Conservation (phyloP, 1,140 invertebrate species). For the Drosophila pseudoobscura region DNA sequence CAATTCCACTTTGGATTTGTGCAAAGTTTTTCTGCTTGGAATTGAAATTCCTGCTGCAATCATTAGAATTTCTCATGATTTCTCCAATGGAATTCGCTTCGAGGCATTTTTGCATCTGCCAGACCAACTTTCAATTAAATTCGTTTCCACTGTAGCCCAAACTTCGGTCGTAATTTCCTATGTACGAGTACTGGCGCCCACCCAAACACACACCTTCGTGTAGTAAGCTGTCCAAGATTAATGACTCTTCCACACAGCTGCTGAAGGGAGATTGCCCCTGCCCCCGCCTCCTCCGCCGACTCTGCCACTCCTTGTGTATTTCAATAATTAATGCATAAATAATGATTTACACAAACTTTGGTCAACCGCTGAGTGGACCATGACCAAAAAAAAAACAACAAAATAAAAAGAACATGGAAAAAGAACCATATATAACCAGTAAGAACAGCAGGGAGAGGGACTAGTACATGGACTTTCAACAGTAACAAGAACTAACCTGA, state of each 20-base stretch:
- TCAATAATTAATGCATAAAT: conserved; percentile 72
- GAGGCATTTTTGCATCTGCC: conserved; percentile 14
- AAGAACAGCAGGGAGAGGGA: conserved; percentile 16
- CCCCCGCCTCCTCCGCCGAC: background rate
- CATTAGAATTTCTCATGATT: conserved; percentile 44
- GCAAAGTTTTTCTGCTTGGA: conserved; percentile 20
- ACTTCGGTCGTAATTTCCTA: conserved; percentile 41
- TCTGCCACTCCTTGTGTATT: conserved; percentile 27
- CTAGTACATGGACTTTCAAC: background rate
- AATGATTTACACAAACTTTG: conserved; percentile 63
- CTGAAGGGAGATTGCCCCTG: conserved; percentile 21
- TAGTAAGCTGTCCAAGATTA: conserved; percentile 47
- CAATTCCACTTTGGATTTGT: conserved; percentile 36
- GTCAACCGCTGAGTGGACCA: conserved; percentile 30
- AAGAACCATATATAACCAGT: conserved; percentile 17
- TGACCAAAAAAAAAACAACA: conserved; percentile 11
- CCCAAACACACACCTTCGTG: conserved; percentile 2
- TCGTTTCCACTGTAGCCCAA: conserved; percentile 14
- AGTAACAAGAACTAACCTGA: conserved; percentile 51
- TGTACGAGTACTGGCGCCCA: conserved; percentile 27
- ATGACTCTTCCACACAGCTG: conserved; percentile 25
- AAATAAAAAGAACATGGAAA: conserved; percentile 16
- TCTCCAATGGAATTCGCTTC: conserved; percentile 24
- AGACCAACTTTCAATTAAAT: conserved; percentile 41
- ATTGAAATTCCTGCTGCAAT: conserved; percentile 35